Base-by-base conservation (phyloP, 2,888 invertebrate species). In the Plemyria rubiginata region DNA sequence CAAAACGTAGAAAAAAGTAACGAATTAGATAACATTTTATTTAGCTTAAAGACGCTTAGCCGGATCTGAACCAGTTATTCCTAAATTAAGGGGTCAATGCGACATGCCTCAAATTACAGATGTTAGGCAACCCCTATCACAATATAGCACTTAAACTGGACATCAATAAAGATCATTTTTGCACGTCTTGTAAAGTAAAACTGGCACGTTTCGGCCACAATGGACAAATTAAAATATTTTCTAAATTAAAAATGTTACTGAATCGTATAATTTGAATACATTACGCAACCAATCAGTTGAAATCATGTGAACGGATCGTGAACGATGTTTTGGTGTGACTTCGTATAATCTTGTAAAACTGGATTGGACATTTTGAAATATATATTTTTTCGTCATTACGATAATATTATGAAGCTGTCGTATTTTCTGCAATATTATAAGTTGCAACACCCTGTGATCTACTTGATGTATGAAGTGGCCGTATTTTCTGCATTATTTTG, bases 51-150 rank as follows among this genome's bases (percentile, higher is more conserved):
- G 50, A 45, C 0, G 15, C 8, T 50, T 15, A 52, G 52, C 62
- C 70, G 71, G 74, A 72, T 70, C 65, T 65, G 41, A 65, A 70
- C 67, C 66, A 54, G 71, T 65, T 62, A 51, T 48, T 59, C 48
- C 58, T 53, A 54, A 59, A 52, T 52, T 62, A 55, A 54, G 54
- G 52, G 60, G 62, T 64, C 60, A 61, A 60, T 64, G 62, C 64
- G 62, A 67, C 65, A 71, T 67, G 63, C 60, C 48, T 64, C 36
- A 43, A 43, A 58, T 52, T 45, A 58, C 55, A 54, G 36, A 32
- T 54, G 9, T 13, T 48, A 7, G 16, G 57, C 43, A 12, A 32
- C 0, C 22, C 8, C 16, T 38, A 41, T 28, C 0, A 15, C 8
- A 45, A n/a, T 16, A 36, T 45, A 13, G 54, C 45, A 16, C 45